Base-by-base conservation (phyloP, 2,888 invertebrate species). In the Melanotus villosus region DNA sequence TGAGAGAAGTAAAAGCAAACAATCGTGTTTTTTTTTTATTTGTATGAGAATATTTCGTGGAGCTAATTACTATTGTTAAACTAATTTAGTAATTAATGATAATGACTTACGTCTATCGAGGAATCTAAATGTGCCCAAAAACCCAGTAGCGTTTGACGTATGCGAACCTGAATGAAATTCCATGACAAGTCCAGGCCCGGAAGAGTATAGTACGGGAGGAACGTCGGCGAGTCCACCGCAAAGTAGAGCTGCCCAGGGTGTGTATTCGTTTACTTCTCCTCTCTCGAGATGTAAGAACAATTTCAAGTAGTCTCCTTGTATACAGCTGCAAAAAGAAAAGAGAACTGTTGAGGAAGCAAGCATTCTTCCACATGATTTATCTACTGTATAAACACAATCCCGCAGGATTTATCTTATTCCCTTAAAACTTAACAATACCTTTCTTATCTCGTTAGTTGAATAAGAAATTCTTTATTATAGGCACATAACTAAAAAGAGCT, bases 41-140 rank as follows among this genome's bases (percentile, higher is more conserved):
- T n/a, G n/a, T n/a, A n/a, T n/a, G n/a, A n/a, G n/a, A n/a, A n/a
- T n/a, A n/a, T n/a, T n/a, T n/a, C n/a, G n/a, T n/a, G n/a, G n/a
- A n/a, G n/a, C n/a, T n/a, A n/a, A n/a, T n/a, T n/a, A n/a, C n/a
- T n/a, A n/a, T n/a, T n/a, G n/a, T n/a, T n/a, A n/a, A n/a, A n/a
- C n/a, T n/a, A n/a, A n/a, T n/a, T n/a, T n/a, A n/a, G n/a, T n/a
- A n/a, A n/a, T n/a, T n/a, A n/a, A n/a, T n/a, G n/a, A n/a, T n/a
- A n/a, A n/a, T n/a, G 54, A 89, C 92, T 91, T 83, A 93, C 93
- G 88, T 88, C 89, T 91, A 80, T 93, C 91, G 81, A 93, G 90
- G 84, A 93, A 93, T 77, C 89, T 89, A 85, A 91, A 94, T 23
- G 90, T 91, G 59, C 93, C 94, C 30, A 89, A 87, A 83, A 94